Percentiles rank a stretch among this genome's conserved stretches.
phyloP scores from a whole-genome alignment of 2,113 vertebrate species.

The Nannobrachium achirus region DNA sequence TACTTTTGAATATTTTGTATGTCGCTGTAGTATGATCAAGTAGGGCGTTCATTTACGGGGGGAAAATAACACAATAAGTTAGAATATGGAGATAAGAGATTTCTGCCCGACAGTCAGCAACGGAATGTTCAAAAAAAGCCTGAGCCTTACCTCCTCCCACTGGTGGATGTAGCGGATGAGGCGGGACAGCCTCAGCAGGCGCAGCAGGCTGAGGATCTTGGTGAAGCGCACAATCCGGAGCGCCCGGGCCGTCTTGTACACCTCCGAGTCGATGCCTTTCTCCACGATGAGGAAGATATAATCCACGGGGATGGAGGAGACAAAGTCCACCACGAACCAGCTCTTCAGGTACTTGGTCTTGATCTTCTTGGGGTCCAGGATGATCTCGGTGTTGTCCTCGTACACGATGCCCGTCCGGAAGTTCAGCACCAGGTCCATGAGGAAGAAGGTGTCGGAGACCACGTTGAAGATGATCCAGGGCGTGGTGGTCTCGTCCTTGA shows the following conservation, averaged over 20 bases:
- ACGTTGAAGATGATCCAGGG: slow-evolving; percentile 99
- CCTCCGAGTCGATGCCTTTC: slow-evolving; percentile 96
- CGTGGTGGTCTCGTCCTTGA: slow-evolving; percentile 96
- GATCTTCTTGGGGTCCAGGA: slow-evolving; percentile 95
- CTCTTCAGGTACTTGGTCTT: slow-evolving; percentile 96
- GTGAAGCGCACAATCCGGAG: slow-evolving; percentile 96
- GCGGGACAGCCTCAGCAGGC: slow-evolving; percentile 89
- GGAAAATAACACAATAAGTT: too few relatives aligned
- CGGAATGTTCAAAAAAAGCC: too few relatives aligned
- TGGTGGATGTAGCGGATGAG: slow-evolving; percentile 97
- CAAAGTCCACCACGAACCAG: slow-evolving; percentile 98
- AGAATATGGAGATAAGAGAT: too few relatives aligned
- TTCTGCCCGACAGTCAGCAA: too few relatives aligned
- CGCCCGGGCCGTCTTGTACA: slow-evolving; percentile 95
- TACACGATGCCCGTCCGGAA: slow-evolving; percentile 97
- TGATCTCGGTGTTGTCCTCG: slow-evolving; percentile 98
- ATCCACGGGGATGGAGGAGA: slow-evolving; percentile 98
- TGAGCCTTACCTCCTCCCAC: slow-evolving; percentile 86
- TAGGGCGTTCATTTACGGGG: too few relatives aligned
- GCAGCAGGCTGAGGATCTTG: slow-evolving; percentile 93
- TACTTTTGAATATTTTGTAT: too few relatives aligned
- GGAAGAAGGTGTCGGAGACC: slow-evolving; percentile 98
- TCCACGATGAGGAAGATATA: slow-evolving; percentile 99
- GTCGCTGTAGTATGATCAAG: too few relatives aligned
- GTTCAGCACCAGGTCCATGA: slow-evolving; percentile 97